A percentile compares a stretch with the other conserved stretches of the same genome.
Conservation (phyloP, 2,797 vertebrate species). For the Myotis myotis region DNA sequence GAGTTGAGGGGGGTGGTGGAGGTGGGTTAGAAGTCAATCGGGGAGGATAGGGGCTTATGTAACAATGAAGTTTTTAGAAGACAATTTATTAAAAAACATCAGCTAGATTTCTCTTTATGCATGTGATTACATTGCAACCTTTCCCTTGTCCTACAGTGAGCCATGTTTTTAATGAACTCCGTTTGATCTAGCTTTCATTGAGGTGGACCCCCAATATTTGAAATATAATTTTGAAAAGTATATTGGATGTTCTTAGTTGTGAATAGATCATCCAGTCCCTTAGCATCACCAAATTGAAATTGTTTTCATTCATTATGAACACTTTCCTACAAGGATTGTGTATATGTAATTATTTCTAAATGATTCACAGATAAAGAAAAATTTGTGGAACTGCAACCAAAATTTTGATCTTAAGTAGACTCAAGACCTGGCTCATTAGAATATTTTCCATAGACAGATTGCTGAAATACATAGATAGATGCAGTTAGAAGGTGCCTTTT, state of each 20-base stretch:
- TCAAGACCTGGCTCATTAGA: not conserved
- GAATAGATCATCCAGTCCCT: conserved; percentile 5
- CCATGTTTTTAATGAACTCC: conserved; percentile 16
- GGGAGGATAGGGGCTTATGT: too few species aligned
- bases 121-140: not conserved
- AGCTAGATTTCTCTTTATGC: conserved; percentile 30
- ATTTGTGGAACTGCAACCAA: conserved; percentile 5
- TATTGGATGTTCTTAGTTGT: conserved; percentile 15
- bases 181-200: conserved; percentile 5
- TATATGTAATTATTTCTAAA: not conserved
- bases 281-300: not conserved
- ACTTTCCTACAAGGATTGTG: not conserved
- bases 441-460: conserved; percentile 10
- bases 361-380: conserved; percentile 34
- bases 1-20: too few species aligned
- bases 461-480: not conserved
- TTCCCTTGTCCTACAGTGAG: conserved; percentile 23
- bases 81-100: not conserved
- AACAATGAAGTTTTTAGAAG: too few species aligned
- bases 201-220: not conserved
- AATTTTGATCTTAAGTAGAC: conserved; percentile 16
- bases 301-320: not conserved
- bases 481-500: not conserved
- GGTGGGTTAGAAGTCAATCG: too few species aligned
- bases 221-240: conserved; percentile 47